phyloP scores from a whole-genome alignment of 2,797 vertebrate species.

The Ptychadena robeensis region DNA sequence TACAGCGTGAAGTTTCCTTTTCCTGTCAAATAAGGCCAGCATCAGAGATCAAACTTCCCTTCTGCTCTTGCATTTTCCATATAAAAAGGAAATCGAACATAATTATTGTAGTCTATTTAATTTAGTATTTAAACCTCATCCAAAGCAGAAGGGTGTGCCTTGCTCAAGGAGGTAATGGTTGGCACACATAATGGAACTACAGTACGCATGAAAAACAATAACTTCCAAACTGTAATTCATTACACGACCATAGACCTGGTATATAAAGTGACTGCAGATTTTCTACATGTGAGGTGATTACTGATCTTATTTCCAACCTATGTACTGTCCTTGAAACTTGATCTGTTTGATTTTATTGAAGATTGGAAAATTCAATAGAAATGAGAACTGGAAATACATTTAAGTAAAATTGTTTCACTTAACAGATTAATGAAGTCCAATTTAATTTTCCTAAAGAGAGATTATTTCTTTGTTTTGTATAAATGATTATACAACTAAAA shows the following conservation, averaged over 20 bases:
- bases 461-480: not conserved
- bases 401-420: not conserved
- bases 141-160: not conserved
- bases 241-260: not conserved
- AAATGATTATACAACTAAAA: not conserved
- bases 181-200: slow-evolving; percentile 1
- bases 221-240: slow-evolving; percentile 2
- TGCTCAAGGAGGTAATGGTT: not conserved
- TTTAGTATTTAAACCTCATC: slow-evolving; percentile 20
- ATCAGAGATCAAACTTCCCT: slow-evolving; percentile 11
- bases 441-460: not conserved
- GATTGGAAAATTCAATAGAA: not conserved
- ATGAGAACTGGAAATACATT: not conserved
- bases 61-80: slow-evolving; percentile 21
- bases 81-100: slow-evolving; percentile 7
- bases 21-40: not conserved
- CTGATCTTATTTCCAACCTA: not conserved
- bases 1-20: slow-evolving; percentile 16
- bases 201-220: slow-evolving; percentile 4
- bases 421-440: not conserved
- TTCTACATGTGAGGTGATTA: not conserved
- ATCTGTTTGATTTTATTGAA: no score
- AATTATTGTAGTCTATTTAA: slow-evolving; percentile 16
- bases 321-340: not conserved
- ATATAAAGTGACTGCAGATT: not conserved